Evolutionary conservation across 64 coral and sea anemone genomes (phyloP).

Genomic region (Pocillopora verrucosa): DNA sequence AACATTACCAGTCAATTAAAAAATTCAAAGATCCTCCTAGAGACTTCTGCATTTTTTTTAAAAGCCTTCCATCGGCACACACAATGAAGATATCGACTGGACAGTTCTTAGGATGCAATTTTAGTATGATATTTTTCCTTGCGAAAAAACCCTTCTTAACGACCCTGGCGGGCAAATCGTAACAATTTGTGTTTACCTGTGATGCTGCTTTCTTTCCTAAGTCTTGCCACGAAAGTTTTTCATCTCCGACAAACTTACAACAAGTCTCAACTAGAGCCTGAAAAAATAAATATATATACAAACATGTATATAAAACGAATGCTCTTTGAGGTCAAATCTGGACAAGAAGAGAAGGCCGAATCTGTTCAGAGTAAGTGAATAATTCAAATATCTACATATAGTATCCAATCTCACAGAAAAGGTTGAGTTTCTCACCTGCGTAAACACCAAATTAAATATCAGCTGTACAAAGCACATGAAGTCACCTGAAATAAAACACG

Average conservation of each 20-base stretch:
- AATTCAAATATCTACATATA: neutral
- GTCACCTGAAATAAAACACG: slow-evolving; percentile 46
- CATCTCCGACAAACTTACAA: slow-evolving; percentile 90
- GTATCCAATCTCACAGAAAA: neutral
- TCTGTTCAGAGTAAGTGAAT: neutral
- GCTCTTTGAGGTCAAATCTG: no score
- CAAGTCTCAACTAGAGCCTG: slow-evolving; percentile 75
- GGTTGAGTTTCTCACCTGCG: slow-evolving; percentile 41
- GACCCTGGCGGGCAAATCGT: neutral
- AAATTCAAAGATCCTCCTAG: no score
- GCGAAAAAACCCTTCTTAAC: neutral
- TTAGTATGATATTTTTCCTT: neutral
- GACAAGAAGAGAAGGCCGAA: neutral
- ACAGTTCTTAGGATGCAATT: no score
- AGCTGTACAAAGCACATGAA: slow-evolving; percentile 80
- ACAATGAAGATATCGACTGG: no score
- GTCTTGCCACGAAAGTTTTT: slow-evolving; percentile 86
- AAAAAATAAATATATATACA: neutral
- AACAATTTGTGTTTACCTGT: slow-evolving; percentile 22
- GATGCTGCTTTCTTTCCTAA: slow-evolving; percentile 65
- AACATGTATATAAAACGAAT: neutral
- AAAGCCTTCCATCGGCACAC: no score
- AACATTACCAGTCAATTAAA: no score
- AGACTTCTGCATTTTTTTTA: no score
- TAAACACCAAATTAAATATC: slow-evolving; percentile 73